Evolutionary conservation across 1,140 invertebrate species (phyloP), one percentile per base, ranked within the genome.

Genomic region (Chrysoperla carnea): DNA sequence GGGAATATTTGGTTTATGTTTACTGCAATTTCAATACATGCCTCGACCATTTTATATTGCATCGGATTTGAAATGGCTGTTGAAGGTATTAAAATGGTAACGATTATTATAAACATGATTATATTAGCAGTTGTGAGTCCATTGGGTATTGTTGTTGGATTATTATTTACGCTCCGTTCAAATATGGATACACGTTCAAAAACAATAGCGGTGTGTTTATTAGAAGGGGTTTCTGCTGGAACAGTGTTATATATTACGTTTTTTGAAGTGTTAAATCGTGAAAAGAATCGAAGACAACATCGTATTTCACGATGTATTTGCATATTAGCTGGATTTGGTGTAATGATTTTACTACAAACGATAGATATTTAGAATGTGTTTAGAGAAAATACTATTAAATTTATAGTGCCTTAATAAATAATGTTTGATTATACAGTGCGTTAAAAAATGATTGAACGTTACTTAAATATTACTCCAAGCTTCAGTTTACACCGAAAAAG

Each of bases 11-110:
- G 76, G 52, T 74, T 78, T 36, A 57, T 84, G n/a, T 78, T 81
- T 33, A 66, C 71, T 0, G 81, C 81, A 1, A 73, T 85, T 15
- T 73, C 76, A 5, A 75, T 81, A 2, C 82, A 85, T 57, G 84
- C 84, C 48, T 64, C 78, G 15, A 78, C 84, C 2, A 79, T 85
- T 41, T 68, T 79, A 0, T 78, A 79, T 49, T 76, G 72, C 52
- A 72, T 79, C 8, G 75, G 76, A 0, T 63, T 78, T 52, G 77
- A 79, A 51, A 56, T 80, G 7, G 66, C 81, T 11, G 74, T 80
- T 28, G 75, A 77, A 2, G 67, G 69, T 36, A 68, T 83, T 2
- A 66, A 69, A 12, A 58, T 61, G 4, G 52, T 57, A 29, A 69
- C 68, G 1, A 69, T 80, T 8, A 52, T 78, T 5, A 56, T 76